Evolutionary conservation across 1,140 invertebrate genomes (phyloP).

Genomic region (Caenorhabditis brenneri): DNA sequence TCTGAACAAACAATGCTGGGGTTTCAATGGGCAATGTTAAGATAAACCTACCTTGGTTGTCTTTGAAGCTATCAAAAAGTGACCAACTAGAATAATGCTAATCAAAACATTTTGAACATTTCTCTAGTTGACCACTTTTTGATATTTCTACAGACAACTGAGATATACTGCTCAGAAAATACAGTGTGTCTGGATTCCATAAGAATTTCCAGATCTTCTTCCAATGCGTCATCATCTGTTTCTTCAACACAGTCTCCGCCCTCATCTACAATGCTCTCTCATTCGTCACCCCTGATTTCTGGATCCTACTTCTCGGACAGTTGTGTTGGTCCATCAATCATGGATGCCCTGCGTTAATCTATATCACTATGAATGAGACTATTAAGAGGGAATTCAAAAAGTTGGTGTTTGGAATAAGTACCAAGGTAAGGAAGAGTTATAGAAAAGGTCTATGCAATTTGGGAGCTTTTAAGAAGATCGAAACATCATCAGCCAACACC

Average conservation of each 20-base stretch:
- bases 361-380: slow-evolving; percentile 12
- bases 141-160: too few relatives aligned
- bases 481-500: slow-evolving; percentile 5
- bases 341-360: slow-evolving; percentile 41
- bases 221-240: slow-evolving; percentile 40
- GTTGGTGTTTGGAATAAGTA: background rate
- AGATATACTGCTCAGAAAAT: too few relatives aligned
- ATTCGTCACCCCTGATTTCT: slow-evolving; percentile 27
- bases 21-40: too few relatives aligned
- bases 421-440: background rate
- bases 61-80: too few relatives aligned
- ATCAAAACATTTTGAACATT: too few relatives aligned
- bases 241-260: slow-evolving; percentile 46
- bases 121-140: too few relatives aligned
- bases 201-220: slow-evolving; percentile 41
- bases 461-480: slow-evolving; percentile 14
- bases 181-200: too few relatives aligned
- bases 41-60: too few relatives aligned
- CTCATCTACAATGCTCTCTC: slow-evolving; percentile 44
- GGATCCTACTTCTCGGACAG: slow-evolving; percentile 38
- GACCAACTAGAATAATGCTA: too few relatives aligned
- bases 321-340: slow-evolving; percentile 46
- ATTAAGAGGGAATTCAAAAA: slow-evolving; percentile 6
- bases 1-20: too few relatives aligned
- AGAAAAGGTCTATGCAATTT: background rate